Evolutionary conservation across 2,797 vertebrate genomes (phyloP).

Genomic region (Toxotes lorentzi): DNA sequence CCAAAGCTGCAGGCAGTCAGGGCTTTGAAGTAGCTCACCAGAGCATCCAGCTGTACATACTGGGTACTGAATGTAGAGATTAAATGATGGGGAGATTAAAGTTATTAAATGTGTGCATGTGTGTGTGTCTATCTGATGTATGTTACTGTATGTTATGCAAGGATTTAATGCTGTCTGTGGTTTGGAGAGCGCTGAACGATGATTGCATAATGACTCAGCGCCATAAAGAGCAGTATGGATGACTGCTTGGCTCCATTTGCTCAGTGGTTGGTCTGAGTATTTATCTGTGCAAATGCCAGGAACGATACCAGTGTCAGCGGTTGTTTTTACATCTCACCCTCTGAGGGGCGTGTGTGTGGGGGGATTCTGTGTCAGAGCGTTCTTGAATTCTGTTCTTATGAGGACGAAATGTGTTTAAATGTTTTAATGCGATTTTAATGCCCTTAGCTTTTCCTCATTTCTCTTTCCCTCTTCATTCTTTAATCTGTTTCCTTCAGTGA

Average conservation of each 20-base stretch:
- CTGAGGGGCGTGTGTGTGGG: background rate
- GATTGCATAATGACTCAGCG: constrained; percentile 63
- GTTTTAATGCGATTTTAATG: background rate
- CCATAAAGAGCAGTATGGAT: constrained; percentile 50
- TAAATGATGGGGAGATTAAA: constrained; percentile 74
- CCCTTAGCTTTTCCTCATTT: background rate
- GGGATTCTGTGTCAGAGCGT: background rate
- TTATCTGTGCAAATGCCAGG: constrained; percentile 39
- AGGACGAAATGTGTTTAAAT: background rate
- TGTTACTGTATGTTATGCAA: constrained; percentile 67
- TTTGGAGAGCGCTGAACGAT: constrained; percentile 42
- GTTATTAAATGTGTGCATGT: constrained; percentile 41
- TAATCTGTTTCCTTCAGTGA: background rate
- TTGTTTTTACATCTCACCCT: constrained; percentile 29
- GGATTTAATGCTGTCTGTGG: constrained; percentile 54
- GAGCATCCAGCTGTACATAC: constrained; percentile 69
- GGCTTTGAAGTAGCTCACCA: constrained; percentile 66
- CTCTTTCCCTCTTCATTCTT: background rate
- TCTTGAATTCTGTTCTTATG: background rate
- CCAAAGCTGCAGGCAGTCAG: constrained; percentile 58
- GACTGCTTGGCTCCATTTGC: constrained; percentile 42
- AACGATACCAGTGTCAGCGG: constrained; percentile 32
- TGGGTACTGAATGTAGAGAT: constrained; percentile 62
- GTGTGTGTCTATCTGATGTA: constrained; percentile 51
- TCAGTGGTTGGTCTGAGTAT: constrained; percentile 46